Evolutionary conservation across 2,797 vertebrate species (phyloP).

Genomic region (Takifugu ocellatus): DNA sequence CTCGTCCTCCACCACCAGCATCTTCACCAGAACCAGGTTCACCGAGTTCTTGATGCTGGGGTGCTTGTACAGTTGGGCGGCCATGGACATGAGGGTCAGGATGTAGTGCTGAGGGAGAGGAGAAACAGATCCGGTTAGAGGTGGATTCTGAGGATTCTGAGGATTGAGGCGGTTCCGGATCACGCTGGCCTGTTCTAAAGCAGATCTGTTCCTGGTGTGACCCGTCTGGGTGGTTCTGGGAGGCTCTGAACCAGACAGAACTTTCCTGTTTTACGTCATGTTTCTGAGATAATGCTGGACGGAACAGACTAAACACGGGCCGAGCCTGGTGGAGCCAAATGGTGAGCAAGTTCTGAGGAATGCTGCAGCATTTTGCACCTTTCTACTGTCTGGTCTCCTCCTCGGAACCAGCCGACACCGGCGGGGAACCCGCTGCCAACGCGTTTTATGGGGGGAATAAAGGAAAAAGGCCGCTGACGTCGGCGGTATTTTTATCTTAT

Average conservation of each 20-base stretch:
- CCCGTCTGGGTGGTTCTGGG: no score
- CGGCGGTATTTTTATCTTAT: constrained; percentile 17
- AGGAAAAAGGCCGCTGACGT: constrained; percentile 2
- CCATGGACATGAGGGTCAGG: constrained; percentile 89
- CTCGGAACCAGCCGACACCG: constrained; percentile 1
- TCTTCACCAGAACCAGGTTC: constrained; percentile 88
- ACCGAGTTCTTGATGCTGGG: constrained; percentile 92
- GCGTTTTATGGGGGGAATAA: constrained; percentile 31
- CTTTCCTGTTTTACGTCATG: no score
- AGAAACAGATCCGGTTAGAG: background rate
- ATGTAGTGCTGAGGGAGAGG: constrained; percentile 81
- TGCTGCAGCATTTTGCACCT: constrained; percentile 60
- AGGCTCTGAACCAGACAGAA: no score
- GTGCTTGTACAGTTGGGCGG: constrained; percentile 88
- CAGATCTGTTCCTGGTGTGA: no score
- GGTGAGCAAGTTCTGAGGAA: constrained; percentile 59
- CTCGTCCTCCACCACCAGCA: constrained; percentile 86
- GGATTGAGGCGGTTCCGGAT: no score
- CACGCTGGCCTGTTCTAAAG: no score
- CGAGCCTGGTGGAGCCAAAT: constrained; percentile 41
- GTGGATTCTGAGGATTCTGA: no score
- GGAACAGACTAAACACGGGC: no score
- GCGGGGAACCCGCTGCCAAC: constrained; percentile 9
- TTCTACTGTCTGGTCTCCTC: constrained; percentile 59
- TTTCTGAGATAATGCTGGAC: no score